Evolutionary conservation across 2,113 vertebrate genomes (phyloP).

Genomic region (Syngnathoides biaculeatus): DNA sequence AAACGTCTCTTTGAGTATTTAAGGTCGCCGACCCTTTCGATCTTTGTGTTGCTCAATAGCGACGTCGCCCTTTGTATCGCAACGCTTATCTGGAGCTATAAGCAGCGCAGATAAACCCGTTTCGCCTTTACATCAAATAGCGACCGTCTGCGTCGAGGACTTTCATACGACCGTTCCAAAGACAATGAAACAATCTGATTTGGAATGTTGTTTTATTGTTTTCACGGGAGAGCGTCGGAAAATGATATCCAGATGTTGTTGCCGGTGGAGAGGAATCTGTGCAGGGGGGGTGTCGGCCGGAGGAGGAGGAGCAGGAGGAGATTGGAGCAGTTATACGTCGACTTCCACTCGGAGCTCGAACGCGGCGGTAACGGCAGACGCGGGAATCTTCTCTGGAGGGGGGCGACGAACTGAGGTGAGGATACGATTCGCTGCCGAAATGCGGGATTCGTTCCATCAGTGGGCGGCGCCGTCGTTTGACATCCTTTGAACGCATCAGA

Average conservation of each 20-base stretch:
- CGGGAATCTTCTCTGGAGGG: background rate
- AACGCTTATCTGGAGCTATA: background rate
- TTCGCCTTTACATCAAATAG: background rate
- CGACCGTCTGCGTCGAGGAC: background rate
- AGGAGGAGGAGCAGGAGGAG: background rate
- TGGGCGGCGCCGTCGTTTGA: background rate
- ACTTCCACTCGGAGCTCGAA: background rate
- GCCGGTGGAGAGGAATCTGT: background rate
- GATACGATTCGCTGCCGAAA: background rate
- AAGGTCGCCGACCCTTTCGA: too few species aligned
- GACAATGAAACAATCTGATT: background rate
- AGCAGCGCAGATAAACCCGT: background rate
- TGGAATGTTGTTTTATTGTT: background rate
- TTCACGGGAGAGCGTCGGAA: background rate
- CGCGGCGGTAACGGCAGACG: background rate
- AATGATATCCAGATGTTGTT: slow-evolving; percentile 2
- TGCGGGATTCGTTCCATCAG: background rate
- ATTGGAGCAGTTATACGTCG: slow-evolving; percentile 25
- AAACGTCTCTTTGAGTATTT: too few species aligned
- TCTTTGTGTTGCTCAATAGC: too few species aligned
- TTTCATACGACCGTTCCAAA: background rate
- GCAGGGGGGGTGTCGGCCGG: background rate
- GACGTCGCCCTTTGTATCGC: background rate
- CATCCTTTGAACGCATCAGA: too few species aligned
- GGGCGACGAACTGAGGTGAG: background rate